Base-by-base conservation (phyloP, 2,888 invertebrate genomes). In the Trissolcus japonicus region DNA sequence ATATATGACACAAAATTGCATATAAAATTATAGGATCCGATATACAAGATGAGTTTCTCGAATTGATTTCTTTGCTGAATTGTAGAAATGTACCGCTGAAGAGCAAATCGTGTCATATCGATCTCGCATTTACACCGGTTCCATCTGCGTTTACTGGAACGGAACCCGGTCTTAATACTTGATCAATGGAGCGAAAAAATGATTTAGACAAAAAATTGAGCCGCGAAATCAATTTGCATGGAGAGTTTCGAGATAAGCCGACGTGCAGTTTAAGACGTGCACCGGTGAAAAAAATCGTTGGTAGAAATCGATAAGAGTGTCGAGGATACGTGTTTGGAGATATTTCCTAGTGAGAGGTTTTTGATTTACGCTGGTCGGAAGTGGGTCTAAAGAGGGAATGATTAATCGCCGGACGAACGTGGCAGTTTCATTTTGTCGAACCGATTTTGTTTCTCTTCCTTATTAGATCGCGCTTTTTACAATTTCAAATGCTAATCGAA, bases 171-270 rank as follows among this genome's bases (percentile, higher is more conserved):
- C 71, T 61, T 69, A 71, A 76, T 61, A 76, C 66, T 69, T 69
- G 69, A 65, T 69, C 69, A 76, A 69, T 76, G 50, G 55, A 60
- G 69, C 76, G 76, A 68, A 75, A 75, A 68, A 68, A 63, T 57
- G 48, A 21, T 57, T 63, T 62, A 7, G 35, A 9, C 56, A 74
- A 74, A 74, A 35, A 74, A 74, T 57, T 53, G 50, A 67, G 13
- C 43, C 57, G 46, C 56, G 67, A 74, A 74, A 74, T 74, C 57
- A 57, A 74, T 68, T 62, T 63, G 65, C 61, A 66, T 56, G 61
- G 56, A 29, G 56, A 62, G 48, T 17, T 16, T 51, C 7, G 51
- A 51, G 51, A 51, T 51, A 51, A 51, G 51, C 46, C 14, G 51
- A 46, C 46, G 46, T 46, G 4, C 46, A 16, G 7, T 46, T 4